Conservation (phyloP, 2,888 invertebrate genomes). For the Catocala nupta region DNA sequence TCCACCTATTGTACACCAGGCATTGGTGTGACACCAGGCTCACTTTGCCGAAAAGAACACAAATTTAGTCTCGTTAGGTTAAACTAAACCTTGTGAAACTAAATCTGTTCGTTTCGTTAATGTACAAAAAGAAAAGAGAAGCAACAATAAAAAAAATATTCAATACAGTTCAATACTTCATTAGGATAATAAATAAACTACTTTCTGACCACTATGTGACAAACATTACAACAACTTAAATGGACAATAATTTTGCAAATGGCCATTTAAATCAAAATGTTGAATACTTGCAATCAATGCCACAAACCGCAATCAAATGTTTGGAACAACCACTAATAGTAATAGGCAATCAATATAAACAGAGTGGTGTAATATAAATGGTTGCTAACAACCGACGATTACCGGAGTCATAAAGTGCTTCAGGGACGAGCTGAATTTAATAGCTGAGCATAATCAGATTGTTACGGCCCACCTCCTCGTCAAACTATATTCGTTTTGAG, state of each 20-base stretch:
- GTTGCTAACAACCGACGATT: constrained; percentile 62
- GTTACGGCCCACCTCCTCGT: constrained; percentile 74
- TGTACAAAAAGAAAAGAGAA: no score
- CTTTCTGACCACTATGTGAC: no score
- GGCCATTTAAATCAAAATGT: not conserved
- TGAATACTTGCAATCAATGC: constrained; percentile 4
- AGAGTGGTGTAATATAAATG: constrained; percentile 53
- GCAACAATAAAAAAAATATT: no score
- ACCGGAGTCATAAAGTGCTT: constrained; percentile 62
- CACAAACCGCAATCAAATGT: constrained; percentile 3
- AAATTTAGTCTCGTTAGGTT: no score
- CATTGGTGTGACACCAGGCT: no score
- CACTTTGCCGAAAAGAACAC: no score
- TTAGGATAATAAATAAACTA: no score
- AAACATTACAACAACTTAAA: no score
- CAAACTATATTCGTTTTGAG: constrained; percentile 75
- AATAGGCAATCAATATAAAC: constrained; percentile 23
- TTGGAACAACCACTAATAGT: constrained; percentile 1
- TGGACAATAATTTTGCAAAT: not conserved
- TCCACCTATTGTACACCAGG: no score
- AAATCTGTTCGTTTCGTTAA: no score
- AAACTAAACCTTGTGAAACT: no score
- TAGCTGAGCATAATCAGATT: constrained; percentile 81
- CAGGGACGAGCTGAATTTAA: constrained; percentile 67
- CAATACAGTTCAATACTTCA: no score